A percentile compares a stretch with the other conserved stretches of the same genome.
phyloP scores from a whole-genome alignment of 2,888 invertebrate genomes.

The Hirtodrosophila trivittata region DNA sequence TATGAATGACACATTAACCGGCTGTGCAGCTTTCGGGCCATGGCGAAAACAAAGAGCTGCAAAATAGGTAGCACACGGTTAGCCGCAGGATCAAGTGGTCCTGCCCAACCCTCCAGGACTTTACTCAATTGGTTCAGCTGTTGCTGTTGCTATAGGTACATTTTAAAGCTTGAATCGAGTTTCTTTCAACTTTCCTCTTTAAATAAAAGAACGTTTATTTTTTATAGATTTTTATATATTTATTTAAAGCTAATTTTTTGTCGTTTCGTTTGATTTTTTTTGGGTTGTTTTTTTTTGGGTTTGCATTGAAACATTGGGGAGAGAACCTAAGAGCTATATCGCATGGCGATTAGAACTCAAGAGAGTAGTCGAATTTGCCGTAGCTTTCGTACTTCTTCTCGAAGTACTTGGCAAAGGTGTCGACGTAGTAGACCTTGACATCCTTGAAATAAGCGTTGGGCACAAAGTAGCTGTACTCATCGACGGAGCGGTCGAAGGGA shows the following conservation, averaged over 20 bases:
- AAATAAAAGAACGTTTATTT: not conserved
- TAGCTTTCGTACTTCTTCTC: slow-evolving; percentile 71
- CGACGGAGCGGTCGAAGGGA: slow-evolving; percentile 89
- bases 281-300: slow-evolving; percentile 31
- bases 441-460: slow-evolving; percentile 89
- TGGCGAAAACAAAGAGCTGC: not conserved
- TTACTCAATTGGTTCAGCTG: no score
- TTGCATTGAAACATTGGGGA: slow-evolving; percentile 31
- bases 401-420: slow-evolving; percentile 80
- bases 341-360: slow-evolving; percentile 49
- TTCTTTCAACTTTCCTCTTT: no score
- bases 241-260: slow-evolving; percentile 19
- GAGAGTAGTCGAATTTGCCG: slow-evolving; percentile 74
- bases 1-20: slow-evolving; percentile 53
- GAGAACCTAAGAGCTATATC: slow-evolving; percentile 45
- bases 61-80: not conserved
- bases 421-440: slow-evolving; percentile 87
- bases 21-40: slow-evolving; percentile 3
- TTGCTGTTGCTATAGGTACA: no score
- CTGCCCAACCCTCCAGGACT: no score
- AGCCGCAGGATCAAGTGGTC: slow-evolving; percentile 17
- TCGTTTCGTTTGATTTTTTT: slow-evolving; percentile 26
- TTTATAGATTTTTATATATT: slow-evolving; percentile 27
- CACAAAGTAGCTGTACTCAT: slow-evolving; percentile 86
- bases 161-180: no score